These are phyloP conservation scores for Notechis scutatus DNA, from an alignment of 2,113 vertebrate genomes.

Conservation along the genomic window DNA sequence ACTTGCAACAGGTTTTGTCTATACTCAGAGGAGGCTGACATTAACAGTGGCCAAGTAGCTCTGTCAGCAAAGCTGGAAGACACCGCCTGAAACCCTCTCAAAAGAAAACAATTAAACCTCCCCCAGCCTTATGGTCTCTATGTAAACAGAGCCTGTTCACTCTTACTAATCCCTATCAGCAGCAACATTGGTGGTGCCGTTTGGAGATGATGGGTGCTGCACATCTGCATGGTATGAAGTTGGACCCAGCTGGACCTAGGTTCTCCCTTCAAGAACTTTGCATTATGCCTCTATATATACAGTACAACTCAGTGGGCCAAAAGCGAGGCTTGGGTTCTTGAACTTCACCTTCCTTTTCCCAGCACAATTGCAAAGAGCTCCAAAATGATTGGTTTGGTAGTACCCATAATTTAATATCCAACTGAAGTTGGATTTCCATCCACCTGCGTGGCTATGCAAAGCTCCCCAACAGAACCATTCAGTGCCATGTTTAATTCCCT, in stretches of 20 bases:
- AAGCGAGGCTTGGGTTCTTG: background rate
- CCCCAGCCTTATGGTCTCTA: background rate
- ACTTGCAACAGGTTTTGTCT: background rate
- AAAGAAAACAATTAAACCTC: background rate
- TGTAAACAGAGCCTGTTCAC: background rate
- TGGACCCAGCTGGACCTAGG: background rate
- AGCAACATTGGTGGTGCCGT: background rate
- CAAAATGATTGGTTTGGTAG: background rate
- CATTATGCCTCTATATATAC: background rate
- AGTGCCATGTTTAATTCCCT: background rate
- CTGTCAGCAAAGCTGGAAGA: background rate
- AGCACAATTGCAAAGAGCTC: background rate
- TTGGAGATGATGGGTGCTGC: background rate
- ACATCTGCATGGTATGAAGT: background rate
- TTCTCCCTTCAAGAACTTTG: background rate
- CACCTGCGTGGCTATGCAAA: background rate
- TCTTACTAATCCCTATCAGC: background rate
- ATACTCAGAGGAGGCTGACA: background rate
- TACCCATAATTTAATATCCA: background rate
- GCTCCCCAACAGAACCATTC: background rate
- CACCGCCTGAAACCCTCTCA: background rate
- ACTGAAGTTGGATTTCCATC: background rate
- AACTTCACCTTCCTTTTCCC: background rate
- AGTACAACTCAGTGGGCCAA: background rate
- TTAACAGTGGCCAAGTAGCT: background rate